Conservation (phyloP, 1,140 invertebrate genomes). For the Propsilocerus akamusi region DNA sequence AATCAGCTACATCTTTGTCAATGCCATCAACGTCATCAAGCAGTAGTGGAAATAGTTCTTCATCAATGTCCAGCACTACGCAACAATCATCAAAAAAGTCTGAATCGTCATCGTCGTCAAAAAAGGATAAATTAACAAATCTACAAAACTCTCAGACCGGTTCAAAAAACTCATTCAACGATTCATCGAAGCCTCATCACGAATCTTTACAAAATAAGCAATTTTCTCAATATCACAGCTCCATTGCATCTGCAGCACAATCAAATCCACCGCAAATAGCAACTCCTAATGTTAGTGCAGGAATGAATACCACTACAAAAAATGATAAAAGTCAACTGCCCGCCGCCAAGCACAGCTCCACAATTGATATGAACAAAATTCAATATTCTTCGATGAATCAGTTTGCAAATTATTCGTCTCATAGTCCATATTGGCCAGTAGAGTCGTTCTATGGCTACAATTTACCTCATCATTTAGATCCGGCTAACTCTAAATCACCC, state of each 20-base stretch:
- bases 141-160: too few relatives aligned
- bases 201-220: conserved; percentile 8
- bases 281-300: conserved; percentile 10
- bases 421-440: conserved; percentile 41
- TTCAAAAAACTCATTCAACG: conserved; percentile 9
- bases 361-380: conserved; percentile 26
- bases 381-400: conserved; percentile 36
- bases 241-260: not conserved
- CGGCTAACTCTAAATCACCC: conserved; percentile 15
- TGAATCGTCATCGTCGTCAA: too few relatives aligned
- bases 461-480: conserved; percentile 31
- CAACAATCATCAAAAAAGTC: too few relatives aligned
- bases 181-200: conserved; percentile 10
- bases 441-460: conserved; percentile 32
- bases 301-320: conserved; percentile 25
- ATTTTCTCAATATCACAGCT: not conserved
- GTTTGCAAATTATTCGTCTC: conserved; percentile 35
- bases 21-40: too few relatives aligned
- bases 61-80: too few relatives aligned
- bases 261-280: not conserved
- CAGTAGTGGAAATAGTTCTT: too few relatives aligned
- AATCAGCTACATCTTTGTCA: too few relatives aligned
- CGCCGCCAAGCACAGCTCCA: conserved; percentile 7
- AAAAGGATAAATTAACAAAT: too few relatives aligned
- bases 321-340: conserved; percentile 25